Evolutionary conservation across 1,140 invertebrate species (phyloP).

Genomic region (Euura lappo): DNA sequence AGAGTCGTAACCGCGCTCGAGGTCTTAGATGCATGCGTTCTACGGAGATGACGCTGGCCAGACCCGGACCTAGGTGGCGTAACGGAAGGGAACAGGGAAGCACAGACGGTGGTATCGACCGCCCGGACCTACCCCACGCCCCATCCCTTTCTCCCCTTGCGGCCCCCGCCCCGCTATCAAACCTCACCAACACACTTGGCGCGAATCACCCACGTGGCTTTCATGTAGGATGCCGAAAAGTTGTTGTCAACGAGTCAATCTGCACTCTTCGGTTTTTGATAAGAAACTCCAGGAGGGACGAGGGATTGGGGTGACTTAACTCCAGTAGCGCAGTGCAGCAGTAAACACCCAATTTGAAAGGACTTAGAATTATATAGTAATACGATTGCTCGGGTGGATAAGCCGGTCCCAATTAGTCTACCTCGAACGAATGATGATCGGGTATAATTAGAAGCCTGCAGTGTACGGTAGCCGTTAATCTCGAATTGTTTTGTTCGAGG

Average conservation of each 20-base stretch:
- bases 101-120: slow-evolving; percentile 58
- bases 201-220: slow-evolving; percentile 9
- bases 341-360: not conserved
- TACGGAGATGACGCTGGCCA: slow-evolving; percentile 22
- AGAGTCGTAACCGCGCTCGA: not conserved
- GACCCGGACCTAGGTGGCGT: slow-evolving; percentile 52
- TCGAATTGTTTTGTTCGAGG: too few species aligned
- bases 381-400: not conserved
- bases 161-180: slow-evolving; percentile 24
- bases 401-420: not conserved
- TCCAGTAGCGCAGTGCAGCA: not conserved
- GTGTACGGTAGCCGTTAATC: too few species aligned
- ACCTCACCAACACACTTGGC: slow-evolving; percentile 7
- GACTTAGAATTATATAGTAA: not conserved
- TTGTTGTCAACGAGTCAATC: too few species aligned
- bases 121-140: slow-evolving; percentile 55
- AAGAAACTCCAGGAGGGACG: not conserved
- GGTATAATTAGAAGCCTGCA: not conserved
- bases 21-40: not conserved
- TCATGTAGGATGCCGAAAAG: too few species aligned
- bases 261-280: not conserved
- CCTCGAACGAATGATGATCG: not conserved
- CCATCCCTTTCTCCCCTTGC: slow-evolving; percentile 24
- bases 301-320: not conserved
- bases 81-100: slow-evolving; percentile 48